These are phyloP conservation scores for Oryzias celebensis DNA, from an alignment of 2,113 vertebrate genomes.

Conservation along the genomic window DNA sequence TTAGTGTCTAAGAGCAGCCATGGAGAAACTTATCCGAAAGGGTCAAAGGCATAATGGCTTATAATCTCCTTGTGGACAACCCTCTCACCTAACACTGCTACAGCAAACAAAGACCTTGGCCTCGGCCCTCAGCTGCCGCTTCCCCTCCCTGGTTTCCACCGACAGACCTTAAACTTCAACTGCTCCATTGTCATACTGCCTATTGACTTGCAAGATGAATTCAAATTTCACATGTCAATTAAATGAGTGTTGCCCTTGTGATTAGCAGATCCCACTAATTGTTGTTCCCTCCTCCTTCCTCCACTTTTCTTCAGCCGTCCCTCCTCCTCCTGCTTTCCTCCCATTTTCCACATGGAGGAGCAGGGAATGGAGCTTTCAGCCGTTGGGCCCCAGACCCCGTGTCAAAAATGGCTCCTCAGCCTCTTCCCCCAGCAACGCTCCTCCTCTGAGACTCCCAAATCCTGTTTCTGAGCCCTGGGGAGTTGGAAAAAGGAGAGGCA, in stretches of 20 bases:
- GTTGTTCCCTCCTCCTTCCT: constrained; percentile 61
- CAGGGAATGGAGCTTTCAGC: constrained; percentile 78
- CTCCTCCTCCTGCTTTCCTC: constrained; percentile 61
- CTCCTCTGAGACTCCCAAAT: constrained; percentile 40
- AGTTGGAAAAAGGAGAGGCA: constrained; percentile 13
- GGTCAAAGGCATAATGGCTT: constrained; percentile 63
- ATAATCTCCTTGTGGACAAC: constrained; percentile 65
- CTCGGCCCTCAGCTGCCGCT: constrained; percentile 63
- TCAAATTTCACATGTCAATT: constrained; percentile 81
- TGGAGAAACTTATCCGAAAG: constrained; percentile 53
- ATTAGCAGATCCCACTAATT: constrained; percentile 81
- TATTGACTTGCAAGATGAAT: constrained; percentile 78
- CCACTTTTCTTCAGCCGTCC: constrained; percentile 55
- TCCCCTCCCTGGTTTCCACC: constrained; percentile 51
- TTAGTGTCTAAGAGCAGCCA: constrained; percentile 14
- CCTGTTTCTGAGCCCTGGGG: constrained; percentile 32
- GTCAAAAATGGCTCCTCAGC: constrained; percentile 70
- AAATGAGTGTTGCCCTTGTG: constrained; percentile 77
- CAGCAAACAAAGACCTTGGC: constrained; percentile 63
- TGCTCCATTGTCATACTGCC: constrained; percentile 63
- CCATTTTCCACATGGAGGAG: constrained; percentile 81
- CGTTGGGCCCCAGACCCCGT: constrained; percentile 59
- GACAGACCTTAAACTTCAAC: constrained; percentile 46
- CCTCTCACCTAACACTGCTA: constrained; percentile 41
- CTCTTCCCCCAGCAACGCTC: constrained; percentile 44